A percentile compares a stretch with the other conserved stretches of the same genome.
phyloP scores from a whole-genome alignment of 1,140 invertebrate species.

The Prorops nasuta region DNA sequence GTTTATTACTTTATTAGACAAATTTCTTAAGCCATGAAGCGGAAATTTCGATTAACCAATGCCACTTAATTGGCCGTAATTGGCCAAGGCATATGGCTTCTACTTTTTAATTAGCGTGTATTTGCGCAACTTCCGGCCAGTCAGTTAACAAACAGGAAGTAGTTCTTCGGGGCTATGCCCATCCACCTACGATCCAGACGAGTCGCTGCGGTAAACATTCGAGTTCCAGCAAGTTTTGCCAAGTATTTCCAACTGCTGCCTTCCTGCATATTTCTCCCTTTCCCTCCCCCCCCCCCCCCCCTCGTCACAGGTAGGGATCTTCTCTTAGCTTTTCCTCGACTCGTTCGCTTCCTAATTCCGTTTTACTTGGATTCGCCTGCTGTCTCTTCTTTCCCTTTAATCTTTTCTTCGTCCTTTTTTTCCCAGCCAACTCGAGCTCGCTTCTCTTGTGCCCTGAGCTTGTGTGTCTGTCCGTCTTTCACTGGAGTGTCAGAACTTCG shows the following conservation, averaged over 20 bases:
- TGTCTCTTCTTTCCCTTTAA: conserved; percentile 6
- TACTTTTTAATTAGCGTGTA: conserved; percentile 35
- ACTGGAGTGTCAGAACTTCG: conserved; percentile 30
- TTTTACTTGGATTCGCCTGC: neutral
- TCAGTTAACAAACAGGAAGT: conserved; percentile 25
- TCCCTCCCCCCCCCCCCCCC: neutral
- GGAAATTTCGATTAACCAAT: no score
- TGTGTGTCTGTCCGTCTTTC: conserved; percentile 6
- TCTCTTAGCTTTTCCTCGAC: conserved; percentile 6
- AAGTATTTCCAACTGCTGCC: conserved; percentile 10
- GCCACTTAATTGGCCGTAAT: no score
- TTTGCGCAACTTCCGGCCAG: conserved; percentile 17
- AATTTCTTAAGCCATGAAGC: no score
- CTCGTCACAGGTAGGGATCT: neutral
- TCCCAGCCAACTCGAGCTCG: neutral
- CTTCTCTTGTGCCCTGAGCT: neutral
- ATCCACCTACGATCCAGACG: neutral
- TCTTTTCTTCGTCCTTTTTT: neutral
- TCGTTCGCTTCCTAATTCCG: conserved; percentile 6
- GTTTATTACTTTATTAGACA: no score
- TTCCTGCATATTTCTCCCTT: neutral
- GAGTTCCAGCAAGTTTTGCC: neutral
- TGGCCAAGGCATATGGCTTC: no score
- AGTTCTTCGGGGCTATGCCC: neutral
- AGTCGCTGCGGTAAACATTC: neutral